A percentile compares a stretch with the other conserved stretches of the same genome.
These are phyloP conservation scores for Meiosimyza decipiens DNA, from an alignment of 2,888 invertebrate species.

Conservation along the genomic window DNA sequence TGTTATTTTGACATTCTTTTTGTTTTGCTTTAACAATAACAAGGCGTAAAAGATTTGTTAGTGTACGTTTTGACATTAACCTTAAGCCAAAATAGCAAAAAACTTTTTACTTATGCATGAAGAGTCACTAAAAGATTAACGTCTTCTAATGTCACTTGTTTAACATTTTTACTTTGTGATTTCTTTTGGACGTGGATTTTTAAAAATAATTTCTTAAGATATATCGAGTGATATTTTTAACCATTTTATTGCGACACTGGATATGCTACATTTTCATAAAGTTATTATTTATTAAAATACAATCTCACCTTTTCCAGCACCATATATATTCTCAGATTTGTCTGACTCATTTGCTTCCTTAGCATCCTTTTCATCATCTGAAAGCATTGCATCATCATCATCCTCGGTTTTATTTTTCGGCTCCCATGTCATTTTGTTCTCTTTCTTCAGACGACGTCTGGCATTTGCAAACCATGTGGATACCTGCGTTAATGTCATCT, in stretches of 20 bases:
- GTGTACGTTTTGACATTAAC: not conserved
- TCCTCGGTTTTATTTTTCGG: constrained; percentile 92
- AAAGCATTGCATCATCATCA: constrained; percentile 86
- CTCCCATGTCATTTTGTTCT: constrained; percentile 98
- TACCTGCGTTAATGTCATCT: constrained; percentile 95
- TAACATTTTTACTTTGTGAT: no score
- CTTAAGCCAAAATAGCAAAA: not conserved
- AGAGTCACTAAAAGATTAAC: no score
- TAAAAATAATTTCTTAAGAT: no score
- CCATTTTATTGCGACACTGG: no score
- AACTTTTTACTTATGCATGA: not conserved
- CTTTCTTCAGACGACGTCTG: constrained; percentile 91
- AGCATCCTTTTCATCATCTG: constrained; percentile 89
- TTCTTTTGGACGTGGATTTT: no score
- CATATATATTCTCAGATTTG: constrained; percentile 35
- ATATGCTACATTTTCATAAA: no score
- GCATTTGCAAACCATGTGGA: constrained; percentile 99
- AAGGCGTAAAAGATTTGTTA: not conserved
- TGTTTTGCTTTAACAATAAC: not conserved
- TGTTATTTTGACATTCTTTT: no score
- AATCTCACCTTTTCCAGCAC: not conserved
- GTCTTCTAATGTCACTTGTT: no score
- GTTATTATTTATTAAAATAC: no score
- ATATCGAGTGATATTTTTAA: no score
- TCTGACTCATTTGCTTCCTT: constrained; percentile 71